These are phyloP conservation scores for Maconellicoccus hirsutus DNA, from an alignment of 1,140 invertebrate species.

Conservation along the genomic window DNA sequence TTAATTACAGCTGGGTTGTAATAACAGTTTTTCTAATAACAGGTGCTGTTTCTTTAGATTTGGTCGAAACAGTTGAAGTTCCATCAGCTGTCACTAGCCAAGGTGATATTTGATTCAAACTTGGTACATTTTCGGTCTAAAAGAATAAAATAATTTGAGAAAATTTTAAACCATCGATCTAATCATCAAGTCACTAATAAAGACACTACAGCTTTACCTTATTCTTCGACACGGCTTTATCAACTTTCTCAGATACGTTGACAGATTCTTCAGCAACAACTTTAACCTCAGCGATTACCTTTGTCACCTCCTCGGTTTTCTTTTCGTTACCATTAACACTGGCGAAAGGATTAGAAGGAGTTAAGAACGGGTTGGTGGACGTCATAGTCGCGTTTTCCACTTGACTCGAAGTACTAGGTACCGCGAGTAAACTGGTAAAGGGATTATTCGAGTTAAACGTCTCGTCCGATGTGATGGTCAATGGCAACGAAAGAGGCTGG, in stretches of 20 bases:
- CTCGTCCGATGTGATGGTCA: slow-evolving; percentile 27
- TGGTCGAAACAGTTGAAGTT: slow-evolving; percentile 41
- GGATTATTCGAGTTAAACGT: slow-evolving; percentile 27
- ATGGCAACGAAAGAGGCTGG: slow-evolving; percentile 28
- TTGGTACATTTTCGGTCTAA: slow-evolving; percentile 36
- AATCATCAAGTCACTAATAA: too few species aligned
- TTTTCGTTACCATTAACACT: slow-evolving; percentile 30
- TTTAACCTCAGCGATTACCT: slow-evolving; percentile 26
- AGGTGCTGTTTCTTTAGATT: slow-evolving; percentile 44
- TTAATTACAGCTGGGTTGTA: slow-evolving; percentile 53
- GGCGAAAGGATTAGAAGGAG: slow-evolving; percentile 39
- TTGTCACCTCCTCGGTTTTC: slow-evolving; percentile 27
- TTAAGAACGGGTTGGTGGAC: slow-evolving; percentile 42
- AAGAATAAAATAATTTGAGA: neutral
- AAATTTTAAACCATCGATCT: too few species aligned
- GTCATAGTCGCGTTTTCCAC: slow-evolving; percentile 24
- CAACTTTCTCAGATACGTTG: slow-evolving; percentile 37
- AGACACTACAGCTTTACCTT: neutral
- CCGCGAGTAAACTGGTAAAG: slow-evolving; percentile 27
- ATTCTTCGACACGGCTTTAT: slow-evolving; percentile 30
- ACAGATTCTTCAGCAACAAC: slow-evolving; percentile 32
- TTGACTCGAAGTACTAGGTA: slow-evolving; percentile 24
- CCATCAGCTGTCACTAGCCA: slow-evolving; percentile 61
- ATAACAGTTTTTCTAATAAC: slow-evolving; percentile 72
- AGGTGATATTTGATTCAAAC: slow-evolving; percentile 49